Base-by-base conservation (phyloP, 2,113 vertebrate species). In the Copsychus sechellarum region DNA sequence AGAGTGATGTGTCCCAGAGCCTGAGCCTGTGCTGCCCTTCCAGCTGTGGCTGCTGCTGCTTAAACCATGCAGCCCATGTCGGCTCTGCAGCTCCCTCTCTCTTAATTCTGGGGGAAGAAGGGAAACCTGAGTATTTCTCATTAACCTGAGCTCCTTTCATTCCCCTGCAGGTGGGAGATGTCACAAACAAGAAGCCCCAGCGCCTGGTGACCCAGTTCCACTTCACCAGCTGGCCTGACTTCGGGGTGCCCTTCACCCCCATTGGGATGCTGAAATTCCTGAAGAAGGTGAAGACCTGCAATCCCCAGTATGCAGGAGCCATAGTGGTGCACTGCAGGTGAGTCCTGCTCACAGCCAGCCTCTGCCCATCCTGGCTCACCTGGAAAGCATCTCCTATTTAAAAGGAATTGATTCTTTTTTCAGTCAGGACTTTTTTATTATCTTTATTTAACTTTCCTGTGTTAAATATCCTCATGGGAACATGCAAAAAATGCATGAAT, bases 221-320 rank as follows among this genome's bases (percentile, higher is more conserved):
- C 97, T 99, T 99, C 96, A 99, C 99, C 97, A 99, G 99, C 98
- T 99, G 99, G 99, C 99, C 99, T 3, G 99, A 99, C 93, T 99
- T 99, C 0, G 99, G 99, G 84, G 99, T 99, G 25, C 99, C 99
- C 88, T 99, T 99, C 96, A 99, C 99, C 56, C 99, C 99, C 10
- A 99, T 99, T 0, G 99, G 99, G 64, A 99, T 99, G 99, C 98
- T 99, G 60, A 99, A 99, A 97, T 99, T 99, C 98, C 97, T 99
- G 48, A 99, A 99, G 98, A 99, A 99, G 95, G 99, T 99, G 95
- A 99, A 99, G 96, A 98, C 97, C 12, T 99, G 98, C 95, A 99
- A 99, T 67, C 99, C 99, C 12, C 98, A 98, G 45, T 99, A 99
- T 14, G 99, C 99, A 31, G 99, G 99, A 31, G 97, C 99, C 66